Evolutionary conservation across 2,797 vertebrate genomes (phyloP).

Genomic region (Cynopterus sphinx): DNA sequence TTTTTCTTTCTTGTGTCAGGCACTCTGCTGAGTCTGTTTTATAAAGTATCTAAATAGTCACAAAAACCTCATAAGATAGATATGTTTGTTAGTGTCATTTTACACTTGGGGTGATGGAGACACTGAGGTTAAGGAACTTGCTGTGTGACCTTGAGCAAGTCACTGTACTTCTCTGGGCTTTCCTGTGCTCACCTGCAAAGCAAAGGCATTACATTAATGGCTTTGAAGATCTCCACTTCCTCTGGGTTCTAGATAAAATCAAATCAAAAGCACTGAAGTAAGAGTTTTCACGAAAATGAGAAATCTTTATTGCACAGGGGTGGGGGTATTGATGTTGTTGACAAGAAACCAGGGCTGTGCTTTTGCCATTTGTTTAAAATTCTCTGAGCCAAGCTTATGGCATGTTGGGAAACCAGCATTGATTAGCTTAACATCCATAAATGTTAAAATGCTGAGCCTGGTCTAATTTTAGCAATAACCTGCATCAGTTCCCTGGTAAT

Average conservation of each 20-base stretch:
- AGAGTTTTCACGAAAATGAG: neutral
- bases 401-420: neutral
- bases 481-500: slow-evolving; percentile 17
- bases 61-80: neutral
- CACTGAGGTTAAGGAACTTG: neutral
- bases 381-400: neutral
- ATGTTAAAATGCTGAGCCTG: slow-evolving; percentile 21
- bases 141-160: neutral
- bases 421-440: neutral
- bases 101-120: neutral
- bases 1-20: neutral
- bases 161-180: neutral
- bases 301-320: neutral
- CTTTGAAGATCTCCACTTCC: neutral
- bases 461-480: slow-evolving; percentile 44
- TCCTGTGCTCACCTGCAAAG: neutral
- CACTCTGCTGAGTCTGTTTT: neutral
- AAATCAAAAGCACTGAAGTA: neutral
- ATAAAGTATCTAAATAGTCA: neutral
- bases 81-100: neutral
- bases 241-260: neutral
- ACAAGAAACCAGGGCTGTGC: neutral
- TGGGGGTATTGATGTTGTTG: neutral
- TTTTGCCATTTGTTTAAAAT: neutral
- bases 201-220: neutral